Percentiles rank a stretch among this genome's conserved stretches.
These are phyloP conservation scores for Carettochelys insculpta DNA, from an alignment of 2,113 vertebrate species.

Conservation along the genomic window DNA sequence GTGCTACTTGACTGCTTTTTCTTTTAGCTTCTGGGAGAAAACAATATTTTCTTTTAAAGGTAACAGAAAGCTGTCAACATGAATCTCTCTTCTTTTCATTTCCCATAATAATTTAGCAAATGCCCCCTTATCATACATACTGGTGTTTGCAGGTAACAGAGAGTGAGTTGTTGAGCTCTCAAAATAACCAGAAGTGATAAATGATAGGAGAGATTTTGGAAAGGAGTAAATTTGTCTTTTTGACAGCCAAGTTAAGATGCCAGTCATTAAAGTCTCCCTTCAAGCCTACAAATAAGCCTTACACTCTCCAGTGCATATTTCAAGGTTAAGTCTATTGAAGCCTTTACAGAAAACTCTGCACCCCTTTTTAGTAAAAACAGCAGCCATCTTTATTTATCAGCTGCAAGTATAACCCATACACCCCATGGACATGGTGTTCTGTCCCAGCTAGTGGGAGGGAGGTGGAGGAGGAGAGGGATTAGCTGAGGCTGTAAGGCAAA, in stretches of 20 bases:
- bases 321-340: conserved; percentile 52
- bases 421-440: too few species aligned
- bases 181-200: conserved; percentile 64
- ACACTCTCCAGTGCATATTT: conserved; percentile 29
- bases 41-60: background rate
- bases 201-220: conserved; percentile 70
- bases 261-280: conserved; percentile 50
- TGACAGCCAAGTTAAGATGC: conserved; percentile 70
- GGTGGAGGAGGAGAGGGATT: too few species aligned
- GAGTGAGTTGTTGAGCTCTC: conserved; percentile 22
- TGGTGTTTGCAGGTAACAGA: conserved; percentile 18
- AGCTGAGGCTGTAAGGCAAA: too few species aligned
- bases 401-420: too few species aligned
- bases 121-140: conserved; percentile 16
- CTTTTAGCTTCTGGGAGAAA: background rate
- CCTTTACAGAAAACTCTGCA: background rate
- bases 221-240: conserved; percentile 70
- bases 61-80: conserved; percentile 18
- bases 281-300: conserved; percentile 45
- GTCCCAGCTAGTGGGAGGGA: too few species aligned
- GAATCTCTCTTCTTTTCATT: background rate
- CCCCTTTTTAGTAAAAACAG: background rate
- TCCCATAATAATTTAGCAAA: conserved; percentile 33
- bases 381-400: background rate
- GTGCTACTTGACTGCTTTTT: background rate